Evolutionary conservation across 1,140 invertebrate genomes (phyloP).

Genomic region (Drosophila kikkawai): DNA sequence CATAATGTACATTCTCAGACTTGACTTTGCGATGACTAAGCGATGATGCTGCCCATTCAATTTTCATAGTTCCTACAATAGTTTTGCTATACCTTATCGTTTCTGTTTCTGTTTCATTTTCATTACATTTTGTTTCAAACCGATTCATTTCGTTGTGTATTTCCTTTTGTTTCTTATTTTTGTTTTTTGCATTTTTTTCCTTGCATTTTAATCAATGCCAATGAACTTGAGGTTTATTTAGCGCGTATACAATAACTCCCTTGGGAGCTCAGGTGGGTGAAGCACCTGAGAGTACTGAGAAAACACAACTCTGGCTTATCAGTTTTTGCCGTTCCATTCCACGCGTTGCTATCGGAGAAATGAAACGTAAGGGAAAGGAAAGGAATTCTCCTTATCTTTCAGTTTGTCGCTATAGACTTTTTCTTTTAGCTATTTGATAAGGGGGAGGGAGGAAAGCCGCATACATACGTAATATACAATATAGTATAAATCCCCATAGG

Average conservation of each 20-base stretch:
- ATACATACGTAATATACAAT: constrained; percentile 26
- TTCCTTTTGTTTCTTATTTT: constrained; percentile 34
- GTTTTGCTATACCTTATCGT: not conserved
- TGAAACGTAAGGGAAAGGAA: not conserved
- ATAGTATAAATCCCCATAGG: constrained; percentile 33
- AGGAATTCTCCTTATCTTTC: constrained; percentile 50
- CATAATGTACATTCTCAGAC: not conserved
- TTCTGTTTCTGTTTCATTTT: constrained; percentile 14
- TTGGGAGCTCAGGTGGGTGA: constrained; percentile 22
- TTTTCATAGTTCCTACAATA: not conserved
- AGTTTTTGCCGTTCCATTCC: constrained; percentile 4
- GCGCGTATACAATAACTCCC: constrained; percentile 32
- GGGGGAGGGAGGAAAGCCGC: not conserved
- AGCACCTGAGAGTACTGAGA: constrained; percentile 28
- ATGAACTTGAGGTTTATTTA: constrained; percentile 74
- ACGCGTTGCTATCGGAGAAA: not conserved
- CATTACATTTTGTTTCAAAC: constrained; percentile 6
- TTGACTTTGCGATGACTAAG: not conserved
- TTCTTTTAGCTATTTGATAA: constrained; percentile 56
- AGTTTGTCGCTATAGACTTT: constrained; percentile 29
- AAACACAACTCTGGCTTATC: constrained; percentile 43
- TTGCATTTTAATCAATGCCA: constrained; percentile 72
- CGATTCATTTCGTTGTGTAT: constrained; percentile 28
- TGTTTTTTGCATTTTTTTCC: constrained; percentile 26
- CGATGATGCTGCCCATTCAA: not conserved